Base-by-base conservation (phyloP, 2,113 vertebrate genomes). In the Lepus europaeus region DNA sequence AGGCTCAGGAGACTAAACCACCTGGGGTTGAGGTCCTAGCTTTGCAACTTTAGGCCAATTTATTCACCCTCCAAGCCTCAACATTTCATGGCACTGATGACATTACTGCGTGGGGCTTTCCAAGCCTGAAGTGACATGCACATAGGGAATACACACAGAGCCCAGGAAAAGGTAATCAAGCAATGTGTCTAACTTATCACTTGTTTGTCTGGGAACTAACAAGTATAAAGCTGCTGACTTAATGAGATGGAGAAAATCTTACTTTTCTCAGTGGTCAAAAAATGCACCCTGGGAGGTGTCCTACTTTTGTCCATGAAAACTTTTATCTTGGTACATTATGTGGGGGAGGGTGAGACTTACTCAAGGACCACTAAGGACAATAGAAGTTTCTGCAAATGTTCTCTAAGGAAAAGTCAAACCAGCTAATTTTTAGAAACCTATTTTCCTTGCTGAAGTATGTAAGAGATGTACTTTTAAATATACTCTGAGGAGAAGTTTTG, bases 281-380 rank as follows among this genome's bases (percentile, higher is more conserved):
- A 81, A 63, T 74, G 9, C 6, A 84, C 20, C 9, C 36, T 82
- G 39, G 25, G 66, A 88, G 88, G 51, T 49, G 0, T 2, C 8
- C 27, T 76, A 3, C 89, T 90, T 78, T 77, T 76, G 36, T 90
- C 12, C 16, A 36, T 79, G 63, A 27, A 85, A 20, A 72, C 45
- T 89, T 88, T 79, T 93, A 83, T 68, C 91, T 93, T 84, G 61
- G n/a, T 56, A 61, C 31, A 61, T 33, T 36, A 12, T 68, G 82
- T 77, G 23, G n/a, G 23, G n/a, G 11, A 69, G 23, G 14, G 49
- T 87, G 49, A 93, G 9, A 91, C 29, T 87, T 73, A 83, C 23
- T 64, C 36, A 80, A 23, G 31, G 12, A 59, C 56, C 20, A 70
- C 12, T 79, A 16, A 80, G 6, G 22, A 80, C 23, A 87, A 33